Conservation (phyloP, 92 coral and sea anemone genomes). For the Palythoa grandis region DNA sequence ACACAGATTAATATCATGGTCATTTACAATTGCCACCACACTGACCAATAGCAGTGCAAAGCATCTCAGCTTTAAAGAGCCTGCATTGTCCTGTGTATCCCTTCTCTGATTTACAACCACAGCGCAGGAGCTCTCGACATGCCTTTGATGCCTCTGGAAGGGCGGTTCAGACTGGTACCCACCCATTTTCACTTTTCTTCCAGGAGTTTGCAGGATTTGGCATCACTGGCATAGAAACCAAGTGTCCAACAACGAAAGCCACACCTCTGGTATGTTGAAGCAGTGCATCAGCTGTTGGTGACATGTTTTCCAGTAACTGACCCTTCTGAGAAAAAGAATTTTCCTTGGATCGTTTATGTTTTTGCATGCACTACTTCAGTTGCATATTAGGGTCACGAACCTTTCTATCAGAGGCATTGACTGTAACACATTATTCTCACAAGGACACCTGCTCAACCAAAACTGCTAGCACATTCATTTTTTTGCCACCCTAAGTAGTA, state of each 20-base stretch:
- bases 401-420: slow-evolving; percentile 21
- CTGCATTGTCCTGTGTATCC: slow-evolving; percentile 27
- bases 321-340: neutral
- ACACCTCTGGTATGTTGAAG: too few relatives aligned
- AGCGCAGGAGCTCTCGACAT: too few relatives aligned
- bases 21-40: too few relatives aligned
- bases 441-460: too few relatives aligned
- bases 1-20: slow-evolving; percentile 3
- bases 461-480: too few relatives aligned
- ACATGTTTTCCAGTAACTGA: too few relatives aligned
- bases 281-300: too few relatives aligned
- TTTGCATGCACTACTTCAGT: neutral
- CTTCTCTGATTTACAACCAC: neutral
- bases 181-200: slow-evolving; percentile 17
- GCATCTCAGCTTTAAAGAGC: neutral
- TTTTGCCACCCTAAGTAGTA: too few relatives aligned
- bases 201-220: neutral
- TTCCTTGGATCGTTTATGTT: slow-evolving; percentile 27
- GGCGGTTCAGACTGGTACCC: slow-evolving; percentile 28
- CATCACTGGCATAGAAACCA: too few relatives aligned
- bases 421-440: slow-evolving; percentile 19
- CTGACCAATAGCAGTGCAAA: too few relatives aligned
- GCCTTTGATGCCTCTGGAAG: neutral
- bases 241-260: too few relatives aligned
- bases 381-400: slow-evolving; percentile 9